These are phyloP conservation scores for Gonatopus flavifemur DNA, from an alignment of 1,140 invertebrate species.

Conservation along the genomic window DNA sequence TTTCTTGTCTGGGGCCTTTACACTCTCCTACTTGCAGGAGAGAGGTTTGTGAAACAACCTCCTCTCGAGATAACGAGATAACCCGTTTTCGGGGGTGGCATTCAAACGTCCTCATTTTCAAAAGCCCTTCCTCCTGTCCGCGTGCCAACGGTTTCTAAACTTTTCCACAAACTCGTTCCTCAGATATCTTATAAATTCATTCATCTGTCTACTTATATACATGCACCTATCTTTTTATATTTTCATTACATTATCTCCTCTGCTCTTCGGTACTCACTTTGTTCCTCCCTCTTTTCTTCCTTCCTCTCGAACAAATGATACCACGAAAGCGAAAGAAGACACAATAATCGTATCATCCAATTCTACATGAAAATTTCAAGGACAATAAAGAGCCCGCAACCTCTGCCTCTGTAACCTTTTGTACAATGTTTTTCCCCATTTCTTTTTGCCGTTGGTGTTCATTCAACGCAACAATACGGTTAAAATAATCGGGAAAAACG, in stretches of 20 bases:
- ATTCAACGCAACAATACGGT: too few species aligned
- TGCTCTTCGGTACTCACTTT: slow-evolving; percentile 3
- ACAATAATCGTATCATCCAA: too few species aligned
- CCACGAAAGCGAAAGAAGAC: too few species aligned
- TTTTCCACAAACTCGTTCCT: slow-evolving; percentile 13
- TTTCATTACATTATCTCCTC: slow-evolving; percentile 8
- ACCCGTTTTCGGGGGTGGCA: slow-evolving; percentile 32
- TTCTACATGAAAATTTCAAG: too few species aligned
- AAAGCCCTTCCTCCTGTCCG: slow-evolving; percentile 16
- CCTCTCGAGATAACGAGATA: slow-evolving; percentile 41
- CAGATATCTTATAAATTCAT: too few species aligned
- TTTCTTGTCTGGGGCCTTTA: background rate
- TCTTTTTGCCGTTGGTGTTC: too few species aligned
- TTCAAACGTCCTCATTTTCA: slow-evolving; percentile 39
- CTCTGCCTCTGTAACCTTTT: too few species aligned
- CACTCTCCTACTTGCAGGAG: background rate
- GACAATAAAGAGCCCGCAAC: too few species aligned
- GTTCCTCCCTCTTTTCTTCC: background rate
- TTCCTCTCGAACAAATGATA: too few species aligned
- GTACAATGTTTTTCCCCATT: too few species aligned
- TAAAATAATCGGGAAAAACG: too few species aligned
- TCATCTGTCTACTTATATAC: background rate
- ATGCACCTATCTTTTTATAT: slow-evolving; percentile 4
- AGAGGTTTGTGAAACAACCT: slow-evolving; percentile 19
- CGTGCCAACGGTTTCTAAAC: slow-evolving; percentile 11